Evolutionary conservation across 1,140 invertebrate genomes (phyloP), one percentile per base, ranked within the genome.

Genomic region (Metaphire vulgaris): DNA sequence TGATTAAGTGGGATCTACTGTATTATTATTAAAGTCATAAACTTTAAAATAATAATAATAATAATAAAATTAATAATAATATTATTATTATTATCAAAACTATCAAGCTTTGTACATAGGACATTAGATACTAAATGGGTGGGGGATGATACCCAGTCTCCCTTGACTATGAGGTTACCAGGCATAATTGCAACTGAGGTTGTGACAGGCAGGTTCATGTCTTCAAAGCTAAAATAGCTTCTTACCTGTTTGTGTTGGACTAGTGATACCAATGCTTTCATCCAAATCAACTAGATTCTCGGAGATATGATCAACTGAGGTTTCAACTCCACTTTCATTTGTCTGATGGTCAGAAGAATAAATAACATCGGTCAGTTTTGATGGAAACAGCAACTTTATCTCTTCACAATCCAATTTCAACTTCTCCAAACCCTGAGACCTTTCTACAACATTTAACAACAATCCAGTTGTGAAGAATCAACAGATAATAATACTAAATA

Each of bases 351-450:
- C 41, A 12, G 21, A 21, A 6, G 41, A 21, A 6, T 56, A 21
- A 56, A 6, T 56, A 21, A 12, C 41, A 12, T 56, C 41, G 6
- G 41, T 6, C 15, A 75, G 41, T 32, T 81, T 79, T 16, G 67
- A 29, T 6, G 83, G 82, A 21, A 83, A 79, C 64, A 83, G 69
- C 66, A 79, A 81, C 69, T 81, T 83, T 0, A 83, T 79, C 30
- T 83, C 82, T 65, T 82, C 81, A 80, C 80, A 83, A 76, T 84
- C 83, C 33, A 79, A 72, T 70, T 79, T 78, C 14, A 84, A 74
- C 33, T 81, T 83, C 67, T 81, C 83, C 21, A 83, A 74, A 76
- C 79, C 26, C 0, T 68, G 1, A 29, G 21, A 56, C 67, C 21
- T 41, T 64, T 31, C 32, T n/a, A 29, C 66, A 71, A 21, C 30